Conservation (phyloP, 2,113 vertebrate species). For the Meles meles region DNA sequence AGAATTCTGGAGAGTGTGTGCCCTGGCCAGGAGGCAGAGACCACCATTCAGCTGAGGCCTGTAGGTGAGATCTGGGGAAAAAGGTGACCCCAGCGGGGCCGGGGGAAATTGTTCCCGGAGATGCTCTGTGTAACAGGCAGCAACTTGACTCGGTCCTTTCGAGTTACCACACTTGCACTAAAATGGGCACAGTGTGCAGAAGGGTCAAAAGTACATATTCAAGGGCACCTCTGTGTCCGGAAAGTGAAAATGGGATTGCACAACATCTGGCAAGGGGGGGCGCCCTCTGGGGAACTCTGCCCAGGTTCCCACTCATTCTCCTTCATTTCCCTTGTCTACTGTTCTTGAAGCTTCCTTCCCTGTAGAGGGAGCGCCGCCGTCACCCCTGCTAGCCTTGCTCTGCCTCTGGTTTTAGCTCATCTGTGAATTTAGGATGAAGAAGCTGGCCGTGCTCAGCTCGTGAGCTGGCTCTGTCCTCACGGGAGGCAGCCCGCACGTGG, state of each 20-base stretch:
- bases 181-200: not conserved
- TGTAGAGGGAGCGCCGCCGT: not conserved
- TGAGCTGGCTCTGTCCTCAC: not conserved
- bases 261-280: not conserved
- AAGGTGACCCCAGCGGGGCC: not conserved
- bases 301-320: not conserved
- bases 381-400: not conserved
- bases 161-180: not conserved
- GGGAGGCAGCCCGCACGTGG: not conserved
- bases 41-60: not conserved
- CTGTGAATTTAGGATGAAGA: not conserved
- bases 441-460: not conserved
- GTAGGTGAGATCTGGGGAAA: not conserved
- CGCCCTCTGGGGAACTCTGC: not conserved
- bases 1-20: not conserved
- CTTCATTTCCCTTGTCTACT: not conserved
- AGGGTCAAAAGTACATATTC: not conserved
- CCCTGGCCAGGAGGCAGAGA: not conserved
- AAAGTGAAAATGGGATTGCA: not conserved
- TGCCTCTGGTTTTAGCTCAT: not conserved
- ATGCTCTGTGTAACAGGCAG: not conserved
- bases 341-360: not conserved
- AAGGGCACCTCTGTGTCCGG: not conserved
- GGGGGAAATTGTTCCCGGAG: not conserved
- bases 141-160: not conserved